These are phyloP conservation scores for Orchestes rusci DNA, from an alignment of 2,888 invertebrate genomes.

Conservation along the genomic window DNA sequence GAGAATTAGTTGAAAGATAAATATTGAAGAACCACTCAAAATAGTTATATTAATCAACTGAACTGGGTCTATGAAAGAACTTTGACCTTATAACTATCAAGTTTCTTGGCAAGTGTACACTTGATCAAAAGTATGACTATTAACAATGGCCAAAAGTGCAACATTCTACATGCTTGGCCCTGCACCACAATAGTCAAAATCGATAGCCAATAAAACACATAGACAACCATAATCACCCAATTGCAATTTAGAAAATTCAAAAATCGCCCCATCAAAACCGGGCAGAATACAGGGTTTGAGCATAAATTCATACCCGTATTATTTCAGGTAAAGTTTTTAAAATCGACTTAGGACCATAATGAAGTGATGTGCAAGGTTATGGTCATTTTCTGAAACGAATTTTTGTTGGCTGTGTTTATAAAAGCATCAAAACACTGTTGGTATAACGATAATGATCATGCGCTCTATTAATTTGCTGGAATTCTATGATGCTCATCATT, in stretches of 20 bases:
- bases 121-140: too few species aligned
- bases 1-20: too few species aligned
- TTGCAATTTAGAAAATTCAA: slow-evolving; percentile 16
- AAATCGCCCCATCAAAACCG: slow-evolving; percentile 1
- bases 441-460: slow-evolving; percentile 11
- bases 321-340: slow-evolving; percentile 18
- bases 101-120: too few species aligned
- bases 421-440: slow-evolving; percentile 11
- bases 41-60: too few species aligned
- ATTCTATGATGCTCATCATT: too few species aligned
- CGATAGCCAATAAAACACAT: slow-evolving; percentile 8
- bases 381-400: slow-evolving; percentile 3
- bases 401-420: slow-evolving; percentile 7
- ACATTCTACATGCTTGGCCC: slow-evolving; percentile 1
- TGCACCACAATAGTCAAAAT: neutral
- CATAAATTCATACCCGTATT: slow-evolving; percentile 9
- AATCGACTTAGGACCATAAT: slow-evolving; percentile 14
- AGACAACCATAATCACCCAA: slow-evolving; percentile 2
- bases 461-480: slow-evolving; percentile 7
- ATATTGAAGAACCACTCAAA: too few species aligned
- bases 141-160: too few species aligned
- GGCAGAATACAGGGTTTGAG: slow-evolving; percentile 4
- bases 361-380: slow-evolving; percentile 2
- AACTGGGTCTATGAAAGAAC: too few species aligned
- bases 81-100: too few species aligned